phyloP scores from a whole-genome alignment of 2,113 vertebrate genomes.

The Falco punctatus region DNA sequence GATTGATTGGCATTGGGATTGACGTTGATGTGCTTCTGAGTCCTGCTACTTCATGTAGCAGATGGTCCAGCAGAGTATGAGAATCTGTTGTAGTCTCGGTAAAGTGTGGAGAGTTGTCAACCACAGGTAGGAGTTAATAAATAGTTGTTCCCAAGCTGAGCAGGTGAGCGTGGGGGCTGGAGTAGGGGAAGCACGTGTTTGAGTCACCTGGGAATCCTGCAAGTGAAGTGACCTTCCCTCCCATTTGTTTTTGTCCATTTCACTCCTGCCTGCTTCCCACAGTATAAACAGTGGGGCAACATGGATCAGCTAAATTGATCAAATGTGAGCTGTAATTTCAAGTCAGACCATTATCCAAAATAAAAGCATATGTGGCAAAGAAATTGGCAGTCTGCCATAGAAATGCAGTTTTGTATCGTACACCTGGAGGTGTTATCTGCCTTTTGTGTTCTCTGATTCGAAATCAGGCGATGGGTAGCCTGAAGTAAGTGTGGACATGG shows the following conservation, averaged over 20 bases:
- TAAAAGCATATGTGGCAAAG: slow-evolving; percentile 1
- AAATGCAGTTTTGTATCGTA: background rate
- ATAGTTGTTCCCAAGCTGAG: background rate
- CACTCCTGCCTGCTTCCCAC: background rate
- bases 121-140: background rate
- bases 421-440: background rate
- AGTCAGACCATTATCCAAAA: background rate
- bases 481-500: background rate
- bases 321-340: background rate
- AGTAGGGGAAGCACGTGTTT: too few relatives aligned
- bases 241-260: background rate
- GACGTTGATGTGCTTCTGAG: background rate
- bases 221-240: background rate
- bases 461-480: background rate
- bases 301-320: background rate
- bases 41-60: background rate
- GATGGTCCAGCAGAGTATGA: background rate
- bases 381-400: background rate
- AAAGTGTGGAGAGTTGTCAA: background rate
- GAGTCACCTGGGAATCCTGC: background rate
- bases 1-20: background rate
- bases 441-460: background rate
- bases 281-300: background rate
- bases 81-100: background rate
- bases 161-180: background rate